Evolutionary conservation across 2,888 invertebrate genomes (phyloP).

Genomic region (Oligia fasciuncula): DNA sequence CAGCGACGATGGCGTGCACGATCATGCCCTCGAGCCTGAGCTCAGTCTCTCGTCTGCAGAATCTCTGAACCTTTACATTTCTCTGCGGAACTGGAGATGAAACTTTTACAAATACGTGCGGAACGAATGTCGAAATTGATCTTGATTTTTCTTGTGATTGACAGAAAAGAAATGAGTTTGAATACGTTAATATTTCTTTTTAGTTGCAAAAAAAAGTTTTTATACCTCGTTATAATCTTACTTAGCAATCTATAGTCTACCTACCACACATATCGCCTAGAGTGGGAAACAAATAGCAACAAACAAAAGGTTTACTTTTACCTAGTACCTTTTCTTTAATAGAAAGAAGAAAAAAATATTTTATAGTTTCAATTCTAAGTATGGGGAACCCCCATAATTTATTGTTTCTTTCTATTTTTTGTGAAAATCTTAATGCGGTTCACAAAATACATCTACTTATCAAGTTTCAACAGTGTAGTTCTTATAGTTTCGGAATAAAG

Average conservation of each 20-base stretch:
- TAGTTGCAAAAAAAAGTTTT: constrained; percentile 6
- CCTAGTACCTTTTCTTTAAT: no score
- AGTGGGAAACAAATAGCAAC: background rate
- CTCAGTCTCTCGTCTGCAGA: constrained; percentile 6
- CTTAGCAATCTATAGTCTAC: background rate
- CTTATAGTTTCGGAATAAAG: no score
- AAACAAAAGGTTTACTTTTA: background rate
- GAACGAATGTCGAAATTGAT: background rate
- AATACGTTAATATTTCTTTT: background rate
- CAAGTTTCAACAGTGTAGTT: no score
- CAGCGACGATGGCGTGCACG: constrained; percentile 71
- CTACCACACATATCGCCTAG: background rate
- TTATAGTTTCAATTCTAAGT: no score
- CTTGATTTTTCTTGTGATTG: constrained; percentile 34
- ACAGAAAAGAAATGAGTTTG: constrained; percentile 18
- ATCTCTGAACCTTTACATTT: constrained; percentile 35
- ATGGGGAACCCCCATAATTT: no score
- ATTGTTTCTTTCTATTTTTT: no score
- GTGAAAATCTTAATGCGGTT: no score
- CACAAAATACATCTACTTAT: no score
- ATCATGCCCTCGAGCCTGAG: constrained; percentile 45
- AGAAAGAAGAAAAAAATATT: no score
- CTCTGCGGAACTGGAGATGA: background rate
- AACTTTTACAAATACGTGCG: background rate
- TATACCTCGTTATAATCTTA: background rate